Evolutionary conservation across 2,888 invertebrate species (phyloP).

Genomic region (Octonoba sinensis): DNA sequence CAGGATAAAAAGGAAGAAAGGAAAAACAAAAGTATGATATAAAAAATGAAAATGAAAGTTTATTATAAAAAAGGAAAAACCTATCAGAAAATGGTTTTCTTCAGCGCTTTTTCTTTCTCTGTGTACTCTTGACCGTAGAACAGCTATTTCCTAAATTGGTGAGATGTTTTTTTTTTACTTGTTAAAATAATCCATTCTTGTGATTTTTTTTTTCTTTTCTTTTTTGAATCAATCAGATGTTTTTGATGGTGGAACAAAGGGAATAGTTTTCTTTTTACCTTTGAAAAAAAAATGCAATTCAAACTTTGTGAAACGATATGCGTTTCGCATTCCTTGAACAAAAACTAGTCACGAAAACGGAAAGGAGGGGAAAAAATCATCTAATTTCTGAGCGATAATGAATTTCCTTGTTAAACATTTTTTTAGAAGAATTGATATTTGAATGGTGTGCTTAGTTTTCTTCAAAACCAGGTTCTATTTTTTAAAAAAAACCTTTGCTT

Average conservation of each 20-base stretch:
- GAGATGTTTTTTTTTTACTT: conserved; percentile 24
- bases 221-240: conserved; percentile 31
- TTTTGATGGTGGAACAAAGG: not conserved
- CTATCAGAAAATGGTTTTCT: conserved; percentile 15
- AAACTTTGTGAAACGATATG: too few relatives aligned
- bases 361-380: too few relatives aligned
- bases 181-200: conserved; percentile 27
- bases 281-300: too few relatives aligned
- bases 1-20: not conserved
- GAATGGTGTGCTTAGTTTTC: too few relatives aligned
- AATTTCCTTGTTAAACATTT: too few relatives aligned
- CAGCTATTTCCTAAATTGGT: conserved; percentile 62
- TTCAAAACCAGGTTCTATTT: too few relatives aligned
- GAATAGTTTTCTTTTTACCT: not conserved
- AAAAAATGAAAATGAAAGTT: conserved; percentile 31
- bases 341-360: too few relatives aligned
- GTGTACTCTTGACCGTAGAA: conserved; percentile 30
- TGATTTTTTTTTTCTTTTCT: conserved; percentile 5
- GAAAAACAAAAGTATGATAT: not conserved
- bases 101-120: not conserved
- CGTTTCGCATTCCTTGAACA: too few relatives aligned
- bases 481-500: too few relatives aligned
- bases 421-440: too few relatives aligned
- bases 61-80: conserved; percentile 24
- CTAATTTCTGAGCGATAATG: too few relatives aligned